A percentile compares a stretch with the other conserved stretches of the same genome.
Evolutionary conservation across 1,140 invertebrate genomes (phyloP).

Genomic region (Cydia splendana): DNA sequence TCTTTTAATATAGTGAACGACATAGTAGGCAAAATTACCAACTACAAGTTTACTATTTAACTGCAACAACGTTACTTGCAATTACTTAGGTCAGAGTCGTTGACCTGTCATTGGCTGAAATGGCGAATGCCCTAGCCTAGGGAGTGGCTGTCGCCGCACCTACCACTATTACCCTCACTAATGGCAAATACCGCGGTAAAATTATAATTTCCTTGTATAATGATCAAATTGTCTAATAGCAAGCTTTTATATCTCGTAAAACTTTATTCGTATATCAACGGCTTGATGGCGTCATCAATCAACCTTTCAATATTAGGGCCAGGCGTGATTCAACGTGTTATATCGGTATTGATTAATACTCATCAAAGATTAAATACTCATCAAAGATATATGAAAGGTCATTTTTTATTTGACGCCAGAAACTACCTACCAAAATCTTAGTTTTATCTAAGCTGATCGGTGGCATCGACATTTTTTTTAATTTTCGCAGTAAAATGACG

Average conservation of each 20-base stretch:
- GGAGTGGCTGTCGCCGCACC: neutral
- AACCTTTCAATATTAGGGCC: constrained; percentile 31
- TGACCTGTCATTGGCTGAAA: constrained; percentile 11
- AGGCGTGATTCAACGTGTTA: constrained; percentile 12
- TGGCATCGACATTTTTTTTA: neutral
- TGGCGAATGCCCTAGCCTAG: constrained; percentile 5
- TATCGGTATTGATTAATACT: neutral
- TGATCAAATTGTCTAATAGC: neutral
- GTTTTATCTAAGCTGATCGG: neutral
- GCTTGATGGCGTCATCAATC: constrained; percentile 28
- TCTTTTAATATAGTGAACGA: too few relatives aligned
- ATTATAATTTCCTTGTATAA: constrained; percentile 22
- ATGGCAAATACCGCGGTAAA: constrained; percentile 11
- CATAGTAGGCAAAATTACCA: neutral
- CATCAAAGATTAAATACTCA: neutral
- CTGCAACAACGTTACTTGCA: constrained; percentile 9
- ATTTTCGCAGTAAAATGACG: too few relatives aligned
- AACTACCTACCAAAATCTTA: neutral
- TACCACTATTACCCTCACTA: constrained; percentile 2
- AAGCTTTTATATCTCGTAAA: constrained; percentile 20
- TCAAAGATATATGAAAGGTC: constrained; percentile 6
- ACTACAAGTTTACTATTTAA: neutral
- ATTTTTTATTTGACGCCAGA: neutral
- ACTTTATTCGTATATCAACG: constrained; percentile 29
- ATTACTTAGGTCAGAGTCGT: constrained; percentile 26